Base-by-base conservation (phyloP, 2,888 invertebrate genomes). In the Netelia inedita region DNA sequence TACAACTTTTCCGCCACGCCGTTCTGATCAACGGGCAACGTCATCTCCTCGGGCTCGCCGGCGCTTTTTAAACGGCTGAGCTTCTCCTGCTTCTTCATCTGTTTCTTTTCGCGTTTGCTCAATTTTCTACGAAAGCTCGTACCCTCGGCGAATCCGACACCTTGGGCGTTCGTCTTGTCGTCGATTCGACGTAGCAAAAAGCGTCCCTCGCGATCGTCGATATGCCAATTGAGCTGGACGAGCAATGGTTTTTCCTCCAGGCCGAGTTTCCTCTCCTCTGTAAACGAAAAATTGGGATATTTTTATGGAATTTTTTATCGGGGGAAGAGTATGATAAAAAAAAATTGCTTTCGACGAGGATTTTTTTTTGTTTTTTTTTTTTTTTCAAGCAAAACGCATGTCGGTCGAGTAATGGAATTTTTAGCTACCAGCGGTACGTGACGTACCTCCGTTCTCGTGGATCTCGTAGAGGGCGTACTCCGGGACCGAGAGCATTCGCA, bases 151-250 rank as follows among this genome's bases (percentile, higher is more conserved):
- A 96, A 96, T 87, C 97, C 95, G 85, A 95, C 95, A 35, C 95
- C 96, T 88, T 96, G 95, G 87, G 96, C 95, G 90, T 94, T 94
- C 91, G 97, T 97, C 94, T 97, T 97, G 92, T 97, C 97, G 92
- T 97, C 98, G 91, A 98, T 96, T 94, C 98, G 97, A 93, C 98
- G 97, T 81, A 99, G 96, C 87, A 99, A 95, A 94, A 99, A 99
- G 85, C 99, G 96, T 41, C 99, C 99, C 94, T 99, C 99, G 74
- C 99, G 95, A 94, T 99, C 99, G 93, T 99, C 99, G 82, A 98
- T 98, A 93, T 99, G 99, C 99, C 99, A 99, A 95, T 99, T 99
- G 79, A 99, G 96, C 94, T 99, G 99, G 82, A 99, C 99, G 85
- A 99, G 95, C 85, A 99, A 95, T 0, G 99, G 99, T 93, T 98